Evolutionary conservation across 2,888 invertebrate genomes (phyloP).

Genomic region (Cephonodes hylas): DNA sequence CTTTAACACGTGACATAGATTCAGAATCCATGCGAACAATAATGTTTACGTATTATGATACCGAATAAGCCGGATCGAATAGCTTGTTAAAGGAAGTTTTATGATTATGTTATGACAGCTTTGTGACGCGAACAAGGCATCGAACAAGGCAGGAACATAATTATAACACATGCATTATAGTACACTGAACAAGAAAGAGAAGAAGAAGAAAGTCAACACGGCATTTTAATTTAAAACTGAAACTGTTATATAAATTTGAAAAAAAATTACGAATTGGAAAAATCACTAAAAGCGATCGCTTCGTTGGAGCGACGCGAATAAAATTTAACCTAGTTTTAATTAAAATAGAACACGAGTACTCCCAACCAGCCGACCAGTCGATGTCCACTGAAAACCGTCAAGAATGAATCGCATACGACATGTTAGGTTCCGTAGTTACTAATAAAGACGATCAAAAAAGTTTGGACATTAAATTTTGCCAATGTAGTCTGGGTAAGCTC

Average conservation of each 20-base stretch:
- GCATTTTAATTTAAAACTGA: background rate
- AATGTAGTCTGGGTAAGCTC: too few species aligned
- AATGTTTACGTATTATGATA: background rate
- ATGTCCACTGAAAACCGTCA: background rate
- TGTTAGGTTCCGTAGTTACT: background rate
- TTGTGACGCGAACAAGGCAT: too few species aligned
- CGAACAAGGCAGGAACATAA: too few species aligned
- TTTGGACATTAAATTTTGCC: too few species aligned
- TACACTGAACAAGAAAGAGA: too few species aligned
- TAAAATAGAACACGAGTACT: background rate
- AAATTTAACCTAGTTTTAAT: slow-evolving; percentile 10
- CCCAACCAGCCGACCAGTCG: background rate
- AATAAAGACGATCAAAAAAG: too few species aligned
- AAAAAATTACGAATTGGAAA: background rate
- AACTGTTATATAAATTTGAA: background rate
- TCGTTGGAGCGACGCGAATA: background rate
- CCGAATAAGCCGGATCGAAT: background rate
- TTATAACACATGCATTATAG: too few species aligned
- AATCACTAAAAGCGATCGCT: slow-evolving; percentile 2
- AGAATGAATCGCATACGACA: background rate
- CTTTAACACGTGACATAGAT: background rate
- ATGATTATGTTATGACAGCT: background rate
- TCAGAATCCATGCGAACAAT: background rate
- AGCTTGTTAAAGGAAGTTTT: background rate
- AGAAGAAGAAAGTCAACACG: background rate